A percentile compares a stretch with the other conserved stretches of the same genome.
Evolutionary conservation across 2,888 invertebrate species (phyloP).

Genomic region (Theretra japonica): DNA sequence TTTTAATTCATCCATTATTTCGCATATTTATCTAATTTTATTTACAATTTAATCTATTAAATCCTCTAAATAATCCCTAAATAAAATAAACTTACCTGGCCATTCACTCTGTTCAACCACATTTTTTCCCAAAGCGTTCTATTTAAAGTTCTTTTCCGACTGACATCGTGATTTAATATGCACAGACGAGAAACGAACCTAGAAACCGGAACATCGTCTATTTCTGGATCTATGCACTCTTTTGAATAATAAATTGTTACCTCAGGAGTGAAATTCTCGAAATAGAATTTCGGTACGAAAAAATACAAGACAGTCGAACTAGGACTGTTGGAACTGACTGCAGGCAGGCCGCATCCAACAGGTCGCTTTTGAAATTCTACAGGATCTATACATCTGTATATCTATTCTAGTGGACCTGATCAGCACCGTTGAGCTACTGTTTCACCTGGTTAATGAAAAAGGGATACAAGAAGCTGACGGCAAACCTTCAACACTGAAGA

Average conservation of each 20-base stretch:
- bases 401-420: no score
- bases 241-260: slow-evolving; percentile 8
- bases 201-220: slow-evolving; percentile 9
- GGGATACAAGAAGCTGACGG: no score
- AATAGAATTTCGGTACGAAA: background rate
- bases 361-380: no score
- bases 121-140: background rate
- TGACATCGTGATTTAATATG: slow-evolving; percentile 12
- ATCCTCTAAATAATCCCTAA: background rate
- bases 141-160: slow-evolving; percentile 6
- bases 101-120: background rate
- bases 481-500: no score
- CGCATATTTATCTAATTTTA: background rate
- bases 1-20: no score
- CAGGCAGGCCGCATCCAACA: no score
- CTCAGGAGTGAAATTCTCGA: background rate
- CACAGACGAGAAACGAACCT: slow-evolving; percentile 3
- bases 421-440: no score
- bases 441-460: no score
- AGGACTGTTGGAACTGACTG: no score
- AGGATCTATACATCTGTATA: no score
- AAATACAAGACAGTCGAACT: no score
- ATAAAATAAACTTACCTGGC: background rate
- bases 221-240: slow-evolving; percentile 13
- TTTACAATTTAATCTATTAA: background rate